Percentiles rank a stretch among this genome's conserved stretches.
These are phyloP conservation scores for Pachycephus smyrnensis DNA, from an alignment of 2,888 invertebrate genomes.

Conservation along the genomic window DNA sequence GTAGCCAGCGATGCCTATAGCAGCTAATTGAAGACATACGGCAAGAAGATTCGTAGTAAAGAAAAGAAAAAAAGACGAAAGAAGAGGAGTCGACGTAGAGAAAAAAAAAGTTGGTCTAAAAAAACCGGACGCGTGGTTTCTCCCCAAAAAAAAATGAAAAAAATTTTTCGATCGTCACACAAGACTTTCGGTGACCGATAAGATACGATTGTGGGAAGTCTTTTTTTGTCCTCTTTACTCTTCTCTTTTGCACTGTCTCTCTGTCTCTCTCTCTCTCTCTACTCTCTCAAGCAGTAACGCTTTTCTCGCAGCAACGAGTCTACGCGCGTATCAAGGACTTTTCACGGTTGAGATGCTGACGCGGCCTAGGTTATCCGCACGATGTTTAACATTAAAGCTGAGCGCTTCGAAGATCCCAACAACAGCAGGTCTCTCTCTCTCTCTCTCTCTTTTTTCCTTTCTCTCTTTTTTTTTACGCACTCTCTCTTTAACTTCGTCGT, in stretches of 20 bases:
- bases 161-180: no score
- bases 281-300: background rate
- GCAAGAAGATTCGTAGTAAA: no score
- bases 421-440: background rate
- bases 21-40: no score
- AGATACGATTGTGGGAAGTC: no score
- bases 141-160: no score
- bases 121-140: no score
- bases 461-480: background rate
- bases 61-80: no score
- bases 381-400: constrained; percentile 36
- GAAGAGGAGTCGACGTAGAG: no score
- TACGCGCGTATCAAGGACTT: constrained; percentile 49
- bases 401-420: background rate
- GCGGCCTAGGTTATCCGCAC: constrained; percentile 53
- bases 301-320: background rate
- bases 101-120: no score
- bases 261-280: background rate
- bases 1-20: no score
- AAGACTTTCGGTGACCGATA: no score
- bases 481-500: constrained; percentile 2
- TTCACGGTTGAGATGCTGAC: constrained; percentile 57
- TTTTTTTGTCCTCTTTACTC: background rate
- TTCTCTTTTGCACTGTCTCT: background rate
- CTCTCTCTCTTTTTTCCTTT: background rate